Conservation (phyloP, 2,797 vertebrate species). For the Phaenicophaeus curvirostris region DNA sequence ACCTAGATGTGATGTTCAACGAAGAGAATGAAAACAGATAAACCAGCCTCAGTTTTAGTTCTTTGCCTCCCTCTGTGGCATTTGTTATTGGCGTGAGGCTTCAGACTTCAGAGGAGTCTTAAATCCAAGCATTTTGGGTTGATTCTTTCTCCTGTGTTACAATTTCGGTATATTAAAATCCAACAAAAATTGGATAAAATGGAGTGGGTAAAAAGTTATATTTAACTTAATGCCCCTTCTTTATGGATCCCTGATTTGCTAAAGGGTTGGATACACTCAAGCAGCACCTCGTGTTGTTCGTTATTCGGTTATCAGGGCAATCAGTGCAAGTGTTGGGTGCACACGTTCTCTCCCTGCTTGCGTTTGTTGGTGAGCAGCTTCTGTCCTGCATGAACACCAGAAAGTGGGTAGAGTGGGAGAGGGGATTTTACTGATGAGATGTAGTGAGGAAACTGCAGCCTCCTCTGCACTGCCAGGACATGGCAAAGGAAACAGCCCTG, state of each 20-base stretch:
- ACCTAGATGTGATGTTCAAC: not conserved
- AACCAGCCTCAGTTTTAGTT: not conserved
- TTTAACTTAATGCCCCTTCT: not conserved
- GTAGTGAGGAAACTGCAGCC: not conserved
- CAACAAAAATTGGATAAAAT: not conserved
- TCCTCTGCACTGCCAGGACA: fast-evolving
- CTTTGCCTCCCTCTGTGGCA: not conserved
- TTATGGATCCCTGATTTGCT: not conserved
- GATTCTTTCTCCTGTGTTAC: not conserved
- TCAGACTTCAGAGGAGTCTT: not conserved
- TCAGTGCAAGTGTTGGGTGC: not conserved
- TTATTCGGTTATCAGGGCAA: not conserved
- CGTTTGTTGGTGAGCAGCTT: not conserved
- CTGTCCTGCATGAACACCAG: not conserved
- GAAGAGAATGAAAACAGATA: not conserved
- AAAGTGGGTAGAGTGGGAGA: not conserved
- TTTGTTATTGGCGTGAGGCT: not conserved
- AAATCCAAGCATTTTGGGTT: not conserved
- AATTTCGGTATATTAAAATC: not conserved
- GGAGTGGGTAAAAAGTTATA: not conserved
- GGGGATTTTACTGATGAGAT: not conserved
- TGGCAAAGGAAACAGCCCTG: not conserved
- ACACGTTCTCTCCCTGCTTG: not conserved
- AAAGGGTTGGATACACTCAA: too few relatives aligned
- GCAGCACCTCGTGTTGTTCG: not conserved